Conservation (phyloP, 2,888 invertebrate genomes). For the Charanyca ferruginea region DNA sequence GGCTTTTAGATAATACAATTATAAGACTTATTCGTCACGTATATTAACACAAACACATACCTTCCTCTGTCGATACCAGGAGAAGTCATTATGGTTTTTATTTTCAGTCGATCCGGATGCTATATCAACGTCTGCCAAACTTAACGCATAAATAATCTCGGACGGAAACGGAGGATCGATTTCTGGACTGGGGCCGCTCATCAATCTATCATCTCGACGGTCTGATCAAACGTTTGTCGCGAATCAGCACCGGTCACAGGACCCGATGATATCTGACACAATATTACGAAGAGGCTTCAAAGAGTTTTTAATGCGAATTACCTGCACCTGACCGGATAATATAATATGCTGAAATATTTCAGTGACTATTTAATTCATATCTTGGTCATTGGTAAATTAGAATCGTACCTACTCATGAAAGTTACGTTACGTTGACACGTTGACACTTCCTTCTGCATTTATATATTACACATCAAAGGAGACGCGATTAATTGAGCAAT, state of each 20-base stretch:
- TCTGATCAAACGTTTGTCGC: conserved; percentile 85
- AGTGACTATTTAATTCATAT: conserved; percentile 32
- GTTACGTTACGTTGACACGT: conserved; percentile 35
- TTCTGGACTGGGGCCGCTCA: conserved; percentile 75
- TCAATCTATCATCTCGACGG: conserved; percentile 80
- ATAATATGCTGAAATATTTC: conserved; percentile 45
- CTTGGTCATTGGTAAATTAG: conserved; percentile 14
- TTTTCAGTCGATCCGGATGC: conserved; percentile 75
- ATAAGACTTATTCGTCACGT: neutral
- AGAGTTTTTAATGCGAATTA: conserved; percentile 66
- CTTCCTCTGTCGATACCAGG: conserved; percentile 1
- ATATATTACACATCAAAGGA: conserved; percentile 81
- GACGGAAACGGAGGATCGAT: conserved; percentile 80
- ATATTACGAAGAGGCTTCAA: conserved; percentile 59
- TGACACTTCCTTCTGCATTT: conserved; percentile 56
- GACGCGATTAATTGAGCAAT: conserved; percentile 82
- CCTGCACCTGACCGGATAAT: conserved; percentile 61
- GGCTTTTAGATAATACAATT: neutral
- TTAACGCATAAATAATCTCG: conserved; percentile 76
- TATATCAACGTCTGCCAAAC: conserved; percentile 77
- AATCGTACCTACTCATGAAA: conserved; percentile 56
- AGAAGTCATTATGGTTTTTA: conserved; percentile 65
- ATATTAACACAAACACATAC: neutral
- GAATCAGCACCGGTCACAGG: conserved; percentile 68
- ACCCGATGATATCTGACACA: conserved; percentile 62